Percentiles rank a stretch among this genome's conserved stretches.
phyloP scores from a whole-genome alignment of 1,140 invertebrate genomes.

The Hyles euphorbiae region DNA sequence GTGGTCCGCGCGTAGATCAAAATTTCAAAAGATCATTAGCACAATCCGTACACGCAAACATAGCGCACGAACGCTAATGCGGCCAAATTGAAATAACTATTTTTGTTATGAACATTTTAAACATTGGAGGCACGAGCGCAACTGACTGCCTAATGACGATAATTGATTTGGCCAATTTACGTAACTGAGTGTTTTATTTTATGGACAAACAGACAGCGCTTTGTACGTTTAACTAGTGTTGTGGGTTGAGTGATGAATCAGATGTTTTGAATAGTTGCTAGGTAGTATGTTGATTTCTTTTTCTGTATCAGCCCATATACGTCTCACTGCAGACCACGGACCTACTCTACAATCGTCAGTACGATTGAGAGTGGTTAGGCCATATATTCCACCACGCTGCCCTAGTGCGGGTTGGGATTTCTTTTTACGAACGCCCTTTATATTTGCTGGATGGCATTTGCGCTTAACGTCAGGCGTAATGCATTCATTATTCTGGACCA shows the following conservation, averaged over 20 bases:
- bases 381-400: too few species aligned
- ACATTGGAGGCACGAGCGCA: conserved; percentile 33
- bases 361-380: too few species aligned
- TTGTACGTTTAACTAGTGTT: conserved; percentile 9
- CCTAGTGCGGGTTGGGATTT: too few species aligned
- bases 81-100: conserved; percentile 45
- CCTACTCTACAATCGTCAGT: too few species aligned
- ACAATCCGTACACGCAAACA: conserved; percentile 26
- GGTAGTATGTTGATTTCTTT: too few species aligned
- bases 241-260: not conserved
- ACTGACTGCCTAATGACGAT: conserved; percentile 29
- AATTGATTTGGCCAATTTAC: conserved; percentile 45
- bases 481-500: too few species aligned
- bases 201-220: conserved; percentile 6
- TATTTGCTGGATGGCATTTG: too few species aligned
- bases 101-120: conserved; percentile 40
- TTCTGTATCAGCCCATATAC: too few species aligned
- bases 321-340: too few species aligned
- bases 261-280: not conserved
- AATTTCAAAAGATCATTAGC: conserved; percentile 31
- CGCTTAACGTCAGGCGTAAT: too few species aligned
- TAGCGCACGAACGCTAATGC: conserved; percentile 34
- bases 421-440: too few species aligned
- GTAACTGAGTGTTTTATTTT: conserved; percentile 23
- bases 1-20: conserved; percentile 21